phyloP scores from a whole-genome alignment of 2,797 vertebrate genomes.

The Sciurus vulgaris region DNA sequence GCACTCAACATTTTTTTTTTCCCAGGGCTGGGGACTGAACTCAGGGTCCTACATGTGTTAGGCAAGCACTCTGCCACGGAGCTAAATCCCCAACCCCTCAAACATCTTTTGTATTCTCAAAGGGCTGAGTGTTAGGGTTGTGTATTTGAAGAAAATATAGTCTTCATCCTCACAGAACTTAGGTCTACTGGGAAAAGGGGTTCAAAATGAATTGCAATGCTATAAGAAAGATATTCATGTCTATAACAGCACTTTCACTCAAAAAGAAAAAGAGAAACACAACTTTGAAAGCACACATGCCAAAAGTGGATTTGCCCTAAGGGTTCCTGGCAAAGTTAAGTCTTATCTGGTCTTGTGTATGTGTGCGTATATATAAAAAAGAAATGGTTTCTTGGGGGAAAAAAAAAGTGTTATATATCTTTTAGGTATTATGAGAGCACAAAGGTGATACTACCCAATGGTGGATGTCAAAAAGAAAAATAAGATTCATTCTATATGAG shows the following conservation, averaged over 20 bases:
- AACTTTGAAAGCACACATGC: not conserved
- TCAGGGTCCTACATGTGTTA: no score
- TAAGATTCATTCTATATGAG: not conserved
- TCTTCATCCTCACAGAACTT: conserved; percentile 1
- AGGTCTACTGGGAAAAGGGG: not conserved
- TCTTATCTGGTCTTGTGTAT: not conserved
- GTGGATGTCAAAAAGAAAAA: conserved; percentile 35
- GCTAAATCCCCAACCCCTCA: not conserved
- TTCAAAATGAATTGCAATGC: not conserved
- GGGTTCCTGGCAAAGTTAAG: not conserved
- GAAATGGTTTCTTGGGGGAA: conserved; percentile 11
- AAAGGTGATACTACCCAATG: not conserved
- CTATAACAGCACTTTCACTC: not conserved
- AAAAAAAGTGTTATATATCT: conserved; percentile 12
- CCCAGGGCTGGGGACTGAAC: no score
- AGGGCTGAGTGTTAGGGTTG: not conserved
- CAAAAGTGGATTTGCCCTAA: not conserved
- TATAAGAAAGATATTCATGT: not conserved
- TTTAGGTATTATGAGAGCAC: not conserved
- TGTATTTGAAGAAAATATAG: not conserved
- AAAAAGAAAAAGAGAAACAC: conserved; percentile 7
- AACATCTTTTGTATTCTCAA: not conserved
- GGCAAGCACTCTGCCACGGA: no score
- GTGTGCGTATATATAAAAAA: not conserved
- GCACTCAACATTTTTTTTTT: not conserved